phyloP scores from a whole-genome alignment of 2,113 vertebrate genomes.

The Canis aureus region DNA sequence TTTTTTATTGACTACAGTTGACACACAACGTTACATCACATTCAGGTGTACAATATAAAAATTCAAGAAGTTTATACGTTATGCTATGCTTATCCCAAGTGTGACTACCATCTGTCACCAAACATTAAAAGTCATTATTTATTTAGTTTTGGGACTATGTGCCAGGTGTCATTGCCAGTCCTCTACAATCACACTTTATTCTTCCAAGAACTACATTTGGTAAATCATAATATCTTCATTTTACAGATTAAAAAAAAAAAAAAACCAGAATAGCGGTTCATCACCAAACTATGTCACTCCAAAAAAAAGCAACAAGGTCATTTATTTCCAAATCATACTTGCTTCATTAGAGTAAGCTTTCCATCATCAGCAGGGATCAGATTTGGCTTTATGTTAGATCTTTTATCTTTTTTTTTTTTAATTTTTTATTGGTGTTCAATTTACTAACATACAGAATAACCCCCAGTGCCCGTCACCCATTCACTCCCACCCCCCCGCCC shows the following conservation, averaged over 20 bases:
- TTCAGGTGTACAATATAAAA: background rate
- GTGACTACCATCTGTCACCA: background rate
- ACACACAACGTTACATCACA: background rate
- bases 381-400: background rate
- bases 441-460: no score
- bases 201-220: background rate
- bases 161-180: background rate
- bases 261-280: background rate
- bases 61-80: background rate
- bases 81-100: background rate
- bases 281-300: constrained; percentile 11
- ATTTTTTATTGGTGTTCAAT: no score
- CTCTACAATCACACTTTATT: background rate
- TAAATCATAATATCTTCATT: background rate
- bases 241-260: background rate
- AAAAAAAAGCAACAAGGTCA: background rate
- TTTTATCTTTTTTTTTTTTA: background rate
- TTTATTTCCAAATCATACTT: background rate
- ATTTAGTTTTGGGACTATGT: background rate
- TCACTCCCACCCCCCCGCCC: no score
- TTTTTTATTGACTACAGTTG: background rate
- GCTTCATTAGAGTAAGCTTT: background rate
- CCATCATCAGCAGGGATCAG: background rate
- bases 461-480: no score
- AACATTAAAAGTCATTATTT: background rate